Conservation (phyloP, 1,140 invertebrate genomes). For the Lepidostoma basale region DNA sequence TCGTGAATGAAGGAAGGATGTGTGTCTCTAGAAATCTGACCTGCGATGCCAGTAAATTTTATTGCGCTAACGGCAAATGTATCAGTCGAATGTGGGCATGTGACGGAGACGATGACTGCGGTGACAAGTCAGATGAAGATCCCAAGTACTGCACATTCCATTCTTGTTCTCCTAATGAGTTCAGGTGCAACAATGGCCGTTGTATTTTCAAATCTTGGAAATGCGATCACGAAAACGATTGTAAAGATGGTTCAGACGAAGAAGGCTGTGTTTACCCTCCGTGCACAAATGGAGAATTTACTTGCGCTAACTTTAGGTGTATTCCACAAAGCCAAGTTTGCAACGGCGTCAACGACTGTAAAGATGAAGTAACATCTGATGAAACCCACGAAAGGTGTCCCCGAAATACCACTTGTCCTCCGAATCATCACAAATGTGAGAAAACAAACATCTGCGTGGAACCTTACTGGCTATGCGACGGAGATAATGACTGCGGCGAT, state of each 20-base stretch:
- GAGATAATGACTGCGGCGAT: conserved; percentile 94
- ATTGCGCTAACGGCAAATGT: conserved; percentile 93
- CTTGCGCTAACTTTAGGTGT: conserved; percentile 89
- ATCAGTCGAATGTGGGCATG: conserved; percentile 96
- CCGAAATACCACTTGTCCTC: conserved; percentile 83
- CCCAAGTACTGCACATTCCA: conserved; percentile 91
- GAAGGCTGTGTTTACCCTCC: conserved; percentile 88
- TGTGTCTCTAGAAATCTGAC: conserved; percentile 87
- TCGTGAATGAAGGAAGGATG: conserved; percentile 92
- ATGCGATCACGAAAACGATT: conserved; percentile 95
- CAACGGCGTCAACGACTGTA: conserved; percentile 93
- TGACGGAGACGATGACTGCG: conserved; percentile 94
- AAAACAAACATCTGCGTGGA: conserved; percentile 95
- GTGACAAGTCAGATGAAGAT: conserved; percentile 94
- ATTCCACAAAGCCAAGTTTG: conserved; percentile 87
- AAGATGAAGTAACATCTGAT: conserved; percentile 90
- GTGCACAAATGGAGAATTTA: conserved; percentile 92
- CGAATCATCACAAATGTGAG: conserved; percentile 88
- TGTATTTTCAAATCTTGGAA: conserved; percentile 96
- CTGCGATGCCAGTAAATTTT: conserved; percentile 89
- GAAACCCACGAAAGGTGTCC: conserved; percentile 88
- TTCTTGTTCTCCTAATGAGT: conserved; percentile 90
- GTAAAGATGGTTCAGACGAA: conserved; percentile 92
- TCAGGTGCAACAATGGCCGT: conserved; percentile 91
- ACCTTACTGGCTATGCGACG: conserved; percentile 93